phyloP scores from a whole-genome alignment of 2,113 vertebrate species.

The Tychaedon coryphoeus region DNA sequence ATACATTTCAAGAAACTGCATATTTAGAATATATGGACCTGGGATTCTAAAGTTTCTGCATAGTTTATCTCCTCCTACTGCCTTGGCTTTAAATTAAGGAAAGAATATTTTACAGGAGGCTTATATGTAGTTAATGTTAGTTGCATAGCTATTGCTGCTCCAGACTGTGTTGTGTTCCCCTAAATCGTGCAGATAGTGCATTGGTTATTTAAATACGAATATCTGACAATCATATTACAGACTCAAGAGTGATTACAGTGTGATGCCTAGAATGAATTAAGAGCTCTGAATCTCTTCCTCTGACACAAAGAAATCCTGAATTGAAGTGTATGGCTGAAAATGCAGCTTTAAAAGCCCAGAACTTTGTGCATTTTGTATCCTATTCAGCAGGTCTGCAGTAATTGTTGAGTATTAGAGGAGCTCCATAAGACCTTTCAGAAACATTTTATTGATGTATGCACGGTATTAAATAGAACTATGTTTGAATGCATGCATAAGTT shows the following conservation, averaged over 20 bases:
- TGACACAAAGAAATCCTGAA: background rate
- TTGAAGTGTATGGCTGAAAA: background rate
- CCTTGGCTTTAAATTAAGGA: background rate
- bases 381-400: background rate
- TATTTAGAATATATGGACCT: background rate
- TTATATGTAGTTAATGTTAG: background rate
- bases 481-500: background rate
- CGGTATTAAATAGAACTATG: background rate
- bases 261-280: background rate
- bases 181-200: background rate
- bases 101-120: background rate
- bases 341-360: background rate
- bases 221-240: background rate
- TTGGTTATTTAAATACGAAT: constrained; percentile 14
- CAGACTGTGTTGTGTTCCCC: background rate
- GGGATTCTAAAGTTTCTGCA: background rate
- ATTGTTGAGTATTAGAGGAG: background rate
- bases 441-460: background rate
- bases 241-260: background rate
- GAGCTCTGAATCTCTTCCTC: background rate
- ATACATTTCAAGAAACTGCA: background rate
- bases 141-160: background rate
- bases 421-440: background rate
- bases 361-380: background rate
- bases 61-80: background rate